Evolutionary conservation across 64 coral and sea anemone species (phyloP), one percentile per base, ranked within the genome.

Genomic region (Montipora foliosa): DNA sequence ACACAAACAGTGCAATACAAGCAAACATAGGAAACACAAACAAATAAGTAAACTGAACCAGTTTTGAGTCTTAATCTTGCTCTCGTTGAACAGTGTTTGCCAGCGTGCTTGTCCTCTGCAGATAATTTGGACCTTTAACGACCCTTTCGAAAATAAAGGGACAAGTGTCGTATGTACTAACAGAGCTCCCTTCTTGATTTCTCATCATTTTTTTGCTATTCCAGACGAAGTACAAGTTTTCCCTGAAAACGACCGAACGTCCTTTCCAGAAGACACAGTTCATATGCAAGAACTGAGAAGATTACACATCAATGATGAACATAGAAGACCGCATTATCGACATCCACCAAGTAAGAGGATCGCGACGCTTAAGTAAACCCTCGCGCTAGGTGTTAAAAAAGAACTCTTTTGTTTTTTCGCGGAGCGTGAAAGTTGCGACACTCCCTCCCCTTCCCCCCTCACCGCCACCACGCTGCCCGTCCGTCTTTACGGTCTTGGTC

Each of bases 161-260:
- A 16, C 61, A 3, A 11, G 61, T 64, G 9, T 64, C 13, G 13
- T 64, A 37, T 37, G 37, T 37, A 4, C 8, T 15, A 71, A 71
- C 17, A 22, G 5, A 71, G 2, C 21, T 21, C 74, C 3, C 1
- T 76, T 47, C 76, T 78, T 15, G 14, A 78, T 49, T 64, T n/a
- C 46, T 78, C 10, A 78, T 78, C 16, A n/a, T 14, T 4, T 5
- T 4, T 71, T 85, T 50, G 22, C n/a, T 89, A 1, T 12, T 20
- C 25, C 15, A 75, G 87, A 89, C 1, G 87, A 89, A 15, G 14
- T 89, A 10, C 80, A 93, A 8, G 91, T 93, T 2, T 93, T 93
- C 46, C 91, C 80, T 14, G 91, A 93, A 78, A 45, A 47, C 67
- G 91, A 93, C n/a, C 75, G 80, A 37, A 76, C 50, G 12, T 87